Conservation (phyloP, 1,140 invertebrate species). For the Nilaparvata lugens region DNA sequence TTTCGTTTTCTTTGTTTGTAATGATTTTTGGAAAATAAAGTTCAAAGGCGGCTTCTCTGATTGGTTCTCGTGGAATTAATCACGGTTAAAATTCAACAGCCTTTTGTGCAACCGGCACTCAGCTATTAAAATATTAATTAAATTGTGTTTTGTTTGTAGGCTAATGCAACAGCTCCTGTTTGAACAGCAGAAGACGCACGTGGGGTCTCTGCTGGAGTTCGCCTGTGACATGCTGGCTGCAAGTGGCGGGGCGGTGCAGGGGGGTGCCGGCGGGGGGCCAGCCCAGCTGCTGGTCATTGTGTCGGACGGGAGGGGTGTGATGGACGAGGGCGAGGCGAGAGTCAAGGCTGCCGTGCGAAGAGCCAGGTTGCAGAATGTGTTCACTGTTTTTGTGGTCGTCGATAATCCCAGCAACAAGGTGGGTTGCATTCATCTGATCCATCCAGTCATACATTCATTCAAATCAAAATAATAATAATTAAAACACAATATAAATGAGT, state of each 20-base stretch:
- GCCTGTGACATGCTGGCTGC: slow-evolving; percentile 56
- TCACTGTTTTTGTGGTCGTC: slow-evolving; percentile 90
- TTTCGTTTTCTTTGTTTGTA: too few relatives aligned
- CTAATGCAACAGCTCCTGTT: slow-evolving; percentile 70
- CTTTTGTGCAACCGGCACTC: too few relatives aligned
- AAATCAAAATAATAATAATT: too few relatives aligned
- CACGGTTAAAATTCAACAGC: too few relatives aligned
- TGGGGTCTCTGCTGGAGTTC: slow-evolving; percentile 71
- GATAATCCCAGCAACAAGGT: slow-evolving; percentile 89
- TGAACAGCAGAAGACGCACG: slow-evolving; percentile 68
- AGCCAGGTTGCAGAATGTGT: slow-evolving; percentile 72
- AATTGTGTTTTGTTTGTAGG: slow-evolving; percentile 26
- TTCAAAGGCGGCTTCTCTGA: too few relatives aligned
- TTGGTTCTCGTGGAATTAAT: too few relatives aligned
- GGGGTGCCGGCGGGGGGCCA: slow-evolving; percentile 40
- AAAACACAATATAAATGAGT: too few relatives aligned
- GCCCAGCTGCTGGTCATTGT: slow-evolving; percentile 87
- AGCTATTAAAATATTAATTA: slow-evolving; percentile 32
- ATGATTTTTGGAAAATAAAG: too few relatives aligned
- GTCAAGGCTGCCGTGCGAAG: slow-evolving; percentile 70
- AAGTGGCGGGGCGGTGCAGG: slow-evolving; percentile 29
- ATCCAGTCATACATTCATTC: too few relatives aligned
- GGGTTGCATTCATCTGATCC: too few relatives aligned
- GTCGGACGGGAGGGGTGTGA: slow-evolving; percentile 89
- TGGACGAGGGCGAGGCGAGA: slow-evolving; percentile 73